A percentile compares a stretch with the other conserved stretches of the same genome.
These are phyloP conservation scores for Tipula helvola DNA, from an alignment of 2,888 invertebrate species.

Conservation along the genomic window DNA sequence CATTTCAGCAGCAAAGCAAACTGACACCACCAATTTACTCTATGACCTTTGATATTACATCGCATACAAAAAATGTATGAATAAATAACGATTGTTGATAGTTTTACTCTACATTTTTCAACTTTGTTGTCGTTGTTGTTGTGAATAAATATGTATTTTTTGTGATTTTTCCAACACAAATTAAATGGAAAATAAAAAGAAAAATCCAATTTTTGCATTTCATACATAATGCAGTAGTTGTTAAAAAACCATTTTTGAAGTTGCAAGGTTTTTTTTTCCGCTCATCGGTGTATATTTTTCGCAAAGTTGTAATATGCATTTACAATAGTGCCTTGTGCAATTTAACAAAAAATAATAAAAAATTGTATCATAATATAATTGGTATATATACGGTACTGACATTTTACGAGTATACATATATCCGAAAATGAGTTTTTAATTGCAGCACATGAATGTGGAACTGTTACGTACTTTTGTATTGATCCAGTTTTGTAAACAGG, in stretches of 20 bases:
- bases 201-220: background rate
- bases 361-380: background rate
- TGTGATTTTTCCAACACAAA: background rate
- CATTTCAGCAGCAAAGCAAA: background rate
- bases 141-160: background rate
- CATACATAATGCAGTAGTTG: background rate
- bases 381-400: background rate
- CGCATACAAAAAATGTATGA: background rate
- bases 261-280: background rate
- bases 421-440: background rate
- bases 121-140: background rate
- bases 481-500: background rate
- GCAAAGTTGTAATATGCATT: background rate
- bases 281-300: background rate
- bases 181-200: background rate
- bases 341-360: too few species aligned
- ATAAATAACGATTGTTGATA: background rate
- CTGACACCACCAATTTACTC: background rate
- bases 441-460: background rate
- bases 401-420: background rate
- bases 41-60: background rate
- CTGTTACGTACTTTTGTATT: background rate
- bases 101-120: background rate
- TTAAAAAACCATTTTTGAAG: background rate
- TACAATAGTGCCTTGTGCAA: background rate